Conservation (phyloP, 2,113 vertebrate species). For the Larimichthys crocea region DNA sequence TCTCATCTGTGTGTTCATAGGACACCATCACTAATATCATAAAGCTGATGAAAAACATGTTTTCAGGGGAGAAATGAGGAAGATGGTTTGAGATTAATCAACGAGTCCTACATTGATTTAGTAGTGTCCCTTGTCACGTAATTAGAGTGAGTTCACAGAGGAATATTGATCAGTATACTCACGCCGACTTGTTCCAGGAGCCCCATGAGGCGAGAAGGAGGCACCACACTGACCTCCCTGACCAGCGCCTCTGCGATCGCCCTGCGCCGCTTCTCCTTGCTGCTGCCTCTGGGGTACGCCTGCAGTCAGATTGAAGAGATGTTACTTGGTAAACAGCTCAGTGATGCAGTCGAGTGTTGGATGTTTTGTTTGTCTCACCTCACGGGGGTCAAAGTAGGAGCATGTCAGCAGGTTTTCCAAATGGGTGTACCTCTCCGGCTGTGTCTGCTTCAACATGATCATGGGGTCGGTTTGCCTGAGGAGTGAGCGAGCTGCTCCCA, state of each 20-base stretch:
- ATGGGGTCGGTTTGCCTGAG: conserved; percentile 97
- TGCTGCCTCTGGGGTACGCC: conserved; percentile 97
- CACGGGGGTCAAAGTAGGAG: conserved; percentile 96
- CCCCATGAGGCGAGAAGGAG: conserved; percentile 98
- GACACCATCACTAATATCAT: neutral
- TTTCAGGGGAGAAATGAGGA: neutral
- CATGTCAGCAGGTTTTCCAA: conserved; percentile 93
- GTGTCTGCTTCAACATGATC: conserved; percentile 99
- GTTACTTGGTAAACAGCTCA: neutral
- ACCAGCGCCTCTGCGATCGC: conserved; percentile 95
- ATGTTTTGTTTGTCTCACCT: conserved; percentile 82
- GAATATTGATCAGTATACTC: conserved; percentile 50
- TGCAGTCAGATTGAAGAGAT: conserved; percentile 46
- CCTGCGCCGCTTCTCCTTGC: conserved; percentile 95
- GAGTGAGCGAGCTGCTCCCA: conserved; percentile 95
- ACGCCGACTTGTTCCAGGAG: conserved; percentile 92
- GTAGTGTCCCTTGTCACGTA: neutral
- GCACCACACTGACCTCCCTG: conserved; percentile 97
- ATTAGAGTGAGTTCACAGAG: conserved; percentile 19
- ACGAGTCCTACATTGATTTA: neutral
- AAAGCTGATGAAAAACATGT: neutral
- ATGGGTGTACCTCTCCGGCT: conserved; percentile 93
- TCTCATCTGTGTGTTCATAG: neutral
- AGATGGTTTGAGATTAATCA: conserved; percentile 1
- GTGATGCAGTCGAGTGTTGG: fast-evolving